Percentiles rank a stretch among this genome's conserved stretches.
phyloP scores from a whole-genome alignment of 2,888 invertebrate genomes.

The Andrena haemorrhoa region DNA sequence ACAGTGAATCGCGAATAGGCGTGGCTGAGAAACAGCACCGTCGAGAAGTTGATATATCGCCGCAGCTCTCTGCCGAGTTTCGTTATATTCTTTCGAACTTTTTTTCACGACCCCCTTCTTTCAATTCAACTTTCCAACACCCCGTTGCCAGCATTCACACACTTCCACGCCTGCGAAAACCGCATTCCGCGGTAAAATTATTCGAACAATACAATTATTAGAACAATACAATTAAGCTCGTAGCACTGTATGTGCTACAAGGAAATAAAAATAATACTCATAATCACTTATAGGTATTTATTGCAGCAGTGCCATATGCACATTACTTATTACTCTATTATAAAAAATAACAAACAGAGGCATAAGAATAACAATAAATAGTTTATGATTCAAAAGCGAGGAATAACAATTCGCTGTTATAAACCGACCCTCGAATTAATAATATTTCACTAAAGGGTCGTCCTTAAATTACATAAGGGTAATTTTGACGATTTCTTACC shows the following conservation, averaged over 20 bases:
- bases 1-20: constrained; percentile 47
- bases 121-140: background rate
- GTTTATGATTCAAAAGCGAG: too few relatives aligned
- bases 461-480: too few relatives aligned
- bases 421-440: too few relatives aligned
- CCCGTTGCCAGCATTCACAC: background rate
- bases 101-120: constrained; percentile 19
- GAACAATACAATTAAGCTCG: background rate
- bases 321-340: too few relatives aligned
- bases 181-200: background rate
- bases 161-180: background rate
- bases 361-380: too few relatives aligned
- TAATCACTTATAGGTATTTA: too few relatives aligned
- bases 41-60: constrained; percentile 48
- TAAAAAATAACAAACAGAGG: too few relatives aligned
- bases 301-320: too few relatives aligned
- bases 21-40: constrained; percentile 37
- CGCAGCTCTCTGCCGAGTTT: constrained; percentile 4
- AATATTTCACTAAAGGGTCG: too few relatives aligned
- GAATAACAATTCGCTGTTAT: too few relatives aligned
- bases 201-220: background rate
- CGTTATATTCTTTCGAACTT: constrained; percentile 32
- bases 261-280: background rate
- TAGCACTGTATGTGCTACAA: background rate
- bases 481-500: too few relatives aligned